Evolutionary conservation across 2,888 invertebrate species (phyloP).

Genomic region (Alsophila aescularia): DNA sequence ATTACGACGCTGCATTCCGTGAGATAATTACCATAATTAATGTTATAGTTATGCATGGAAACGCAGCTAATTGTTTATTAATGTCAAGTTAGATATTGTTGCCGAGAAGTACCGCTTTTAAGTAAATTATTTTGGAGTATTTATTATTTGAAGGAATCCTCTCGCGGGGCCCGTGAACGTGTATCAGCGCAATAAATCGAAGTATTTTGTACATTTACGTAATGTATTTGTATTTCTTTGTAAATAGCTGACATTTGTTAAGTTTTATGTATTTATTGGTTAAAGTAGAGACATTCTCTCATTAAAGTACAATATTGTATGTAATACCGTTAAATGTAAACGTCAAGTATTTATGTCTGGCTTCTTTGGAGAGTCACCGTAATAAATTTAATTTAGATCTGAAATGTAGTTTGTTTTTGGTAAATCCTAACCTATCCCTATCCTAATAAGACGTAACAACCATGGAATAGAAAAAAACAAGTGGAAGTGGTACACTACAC

Average conservation of each 20-base stretch:
- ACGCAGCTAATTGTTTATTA: constrained; percentile 32
- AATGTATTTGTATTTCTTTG: constrained; percentile 63
- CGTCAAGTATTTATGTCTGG: constrained; percentile 61
- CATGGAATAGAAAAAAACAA: no score
- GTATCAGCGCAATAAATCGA: constrained; percentile 67
- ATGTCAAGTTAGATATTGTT: constrained; percentile 29
- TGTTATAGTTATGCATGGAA: constrained; percentile 23
- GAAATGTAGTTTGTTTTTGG: constrained; percentile 56
- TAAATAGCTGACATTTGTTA: constrained; percentile 59
- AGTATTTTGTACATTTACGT: constrained; percentile 60
- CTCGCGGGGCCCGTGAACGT: constrained; percentile 48
- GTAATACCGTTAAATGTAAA: constrained; percentile 28
- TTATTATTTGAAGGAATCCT: constrained; percentile 42
- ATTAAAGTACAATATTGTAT: constrained; percentile 57
- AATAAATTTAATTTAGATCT: constrained; percentile 75
- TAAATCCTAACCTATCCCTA: neutral
- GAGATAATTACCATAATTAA: constrained; percentile 13
- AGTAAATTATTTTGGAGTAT: constrained; percentile 39
- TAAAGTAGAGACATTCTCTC: constrained; percentile 37
- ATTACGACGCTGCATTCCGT: constrained; percentile 38
- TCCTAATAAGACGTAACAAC: no score
- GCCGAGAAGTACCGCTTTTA: constrained; percentile 28
- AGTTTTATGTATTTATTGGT: constrained; percentile 40
- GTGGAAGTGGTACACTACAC: no score
- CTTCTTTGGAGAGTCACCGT: constrained; percentile 52